Base-by-base conservation (phyloP, 2,113 vertebrate genomes). In the Hippocampus barbouri region DNA sequence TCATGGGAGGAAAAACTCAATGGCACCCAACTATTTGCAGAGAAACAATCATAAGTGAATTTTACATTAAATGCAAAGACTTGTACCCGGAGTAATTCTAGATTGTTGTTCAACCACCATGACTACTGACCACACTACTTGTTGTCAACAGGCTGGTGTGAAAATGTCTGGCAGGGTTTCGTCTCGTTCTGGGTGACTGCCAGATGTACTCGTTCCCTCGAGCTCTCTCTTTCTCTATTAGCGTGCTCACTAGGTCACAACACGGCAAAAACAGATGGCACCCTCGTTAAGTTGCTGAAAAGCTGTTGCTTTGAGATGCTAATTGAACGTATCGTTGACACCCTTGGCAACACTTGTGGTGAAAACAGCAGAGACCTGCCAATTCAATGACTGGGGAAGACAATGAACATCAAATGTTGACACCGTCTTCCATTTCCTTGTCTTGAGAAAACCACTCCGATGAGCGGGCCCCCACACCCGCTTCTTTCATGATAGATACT, bases 201-300 rank as follows among this genome's bases (percentile, higher is more conserved):
- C 90, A 91, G 85, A 68, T 77, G 40, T 79, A 76, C 76, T 82
- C 67, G 4, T 25, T 27, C 30, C 30, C 49, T 20, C 16, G 7
- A 18, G 15, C 16, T 78, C 79, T 78, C 59, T 25, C 47, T 18
- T 5, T 16, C 47, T 2, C 16, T 77, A 77, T 78, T 54, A 87
- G 75, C 77, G 11, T 57, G 77, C 81, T 85, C 88, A 81, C 78
- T 85, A 79, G 85, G 85, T 76, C 81, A 82, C 83, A 80, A 78
- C 69, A 74, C 82, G 80, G 66, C 75, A 82, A 76, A 89, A 85
- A 88, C 90, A 91, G 91, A 92, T 91, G 90, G 90, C 82, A 57
- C 54, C 30, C 69, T 68, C 43, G 63, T 51, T 83, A 81, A 63
- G 75, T 79, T 68, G 79, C 76, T 54, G 45, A 66, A 57, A 72